phyloP scores from a whole-genome alignment of 37 sponge, comb jelly and placozoan genomes.

The Ianthella basta region DNA sequence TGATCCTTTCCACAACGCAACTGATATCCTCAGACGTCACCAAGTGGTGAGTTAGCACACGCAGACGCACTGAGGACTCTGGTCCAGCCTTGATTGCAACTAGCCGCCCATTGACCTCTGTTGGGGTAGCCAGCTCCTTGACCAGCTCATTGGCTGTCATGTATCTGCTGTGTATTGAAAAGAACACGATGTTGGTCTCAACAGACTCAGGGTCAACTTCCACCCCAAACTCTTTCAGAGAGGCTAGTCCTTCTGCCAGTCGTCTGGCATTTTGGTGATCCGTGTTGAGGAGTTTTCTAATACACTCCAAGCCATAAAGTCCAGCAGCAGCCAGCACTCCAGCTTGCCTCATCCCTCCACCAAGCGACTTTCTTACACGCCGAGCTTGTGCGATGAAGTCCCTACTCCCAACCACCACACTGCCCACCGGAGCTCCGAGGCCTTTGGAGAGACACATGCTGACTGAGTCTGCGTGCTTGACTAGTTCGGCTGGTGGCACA shows the following conservation, averaged over 20 bases:
- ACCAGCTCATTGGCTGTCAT: slow-evolving; percentile 46
- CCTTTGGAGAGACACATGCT: slow-evolving; percentile 80
- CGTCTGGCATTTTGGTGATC: slow-evolving; percentile 75
- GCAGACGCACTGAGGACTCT: background rate
- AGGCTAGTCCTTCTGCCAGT: slow-evolving; percentile 47
- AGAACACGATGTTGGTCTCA: slow-evolving; percentile 73
- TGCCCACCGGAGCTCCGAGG: slow-evolving; percentile 77
- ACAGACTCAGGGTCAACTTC: slow-evolving; percentile 40
- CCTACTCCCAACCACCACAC: slow-evolving; percentile 65
- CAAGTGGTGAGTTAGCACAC: background rate
- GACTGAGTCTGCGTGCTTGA: slow-evolving; percentile 69
- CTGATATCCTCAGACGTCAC: slow-evolving; percentile 1
- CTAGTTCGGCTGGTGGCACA: slow-evolving; percentile 48
- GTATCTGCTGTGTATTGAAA: slow-evolving; percentile 10
- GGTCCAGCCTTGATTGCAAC: background rate
- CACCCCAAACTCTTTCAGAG: slow-evolving; percentile 52
- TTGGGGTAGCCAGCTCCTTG: slow-evolving; percentile 23
- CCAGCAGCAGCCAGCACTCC: slow-evolving; percentile 86
- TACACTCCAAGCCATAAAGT: slow-evolving; percentile 59
- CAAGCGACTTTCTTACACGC: slow-evolving; percentile 66
- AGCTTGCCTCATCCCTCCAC: slow-evolving; percentile 80
- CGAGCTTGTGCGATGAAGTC: slow-evolving; percentile 58
- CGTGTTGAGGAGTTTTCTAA: slow-evolving; percentile 32
- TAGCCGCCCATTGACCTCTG: background rate
- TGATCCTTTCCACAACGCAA: background rate